phyloP scores from a whole-genome alignment of 2,888 invertebrate species.

The Drosophila stalkeri region DNA sequence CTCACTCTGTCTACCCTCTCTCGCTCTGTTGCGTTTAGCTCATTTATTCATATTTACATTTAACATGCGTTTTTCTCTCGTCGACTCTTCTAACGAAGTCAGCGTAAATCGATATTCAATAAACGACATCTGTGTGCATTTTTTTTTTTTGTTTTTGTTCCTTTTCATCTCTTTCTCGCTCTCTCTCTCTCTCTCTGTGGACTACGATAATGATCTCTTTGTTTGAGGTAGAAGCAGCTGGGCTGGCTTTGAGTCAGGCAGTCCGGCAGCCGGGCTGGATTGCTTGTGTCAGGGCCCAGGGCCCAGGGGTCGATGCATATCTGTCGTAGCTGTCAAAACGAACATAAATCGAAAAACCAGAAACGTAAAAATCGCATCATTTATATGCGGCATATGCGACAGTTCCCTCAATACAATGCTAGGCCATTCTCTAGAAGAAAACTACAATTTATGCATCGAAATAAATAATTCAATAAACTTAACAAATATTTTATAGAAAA shows the following conservation, averaged over 20 bases:
- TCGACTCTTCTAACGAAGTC: conserved; percentile 69
- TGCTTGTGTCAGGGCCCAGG: conserved; percentile 36
- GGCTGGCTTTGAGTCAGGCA: conserved; percentile 16
- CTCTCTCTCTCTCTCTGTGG: neutral
- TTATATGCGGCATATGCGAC: conserved; percentile 75
- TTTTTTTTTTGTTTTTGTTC: conserved; percentile 35
- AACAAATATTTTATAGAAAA: neutral
- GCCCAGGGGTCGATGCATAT: conserved; percentile 72
- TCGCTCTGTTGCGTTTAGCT: conserved; percentile 35
- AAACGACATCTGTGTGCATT: conserved; percentile 83
- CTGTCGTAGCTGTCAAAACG: conserved; percentile 77
- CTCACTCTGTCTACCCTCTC: neutral
- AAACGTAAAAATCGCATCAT: conserved; percentile 50
- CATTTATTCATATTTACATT: conserved; percentile 81
- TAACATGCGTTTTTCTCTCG: conserved; percentile 65
- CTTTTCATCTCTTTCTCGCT: neutral
- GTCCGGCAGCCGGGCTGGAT: conserved; percentile 20
- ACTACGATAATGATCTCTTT: conserved; percentile 75
- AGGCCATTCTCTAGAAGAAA: conserved; percentile 24
- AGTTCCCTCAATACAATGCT: conserved; percentile 36
- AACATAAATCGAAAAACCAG: conserved; percentile 43
- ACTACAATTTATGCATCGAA: neutral
- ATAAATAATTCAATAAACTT: neutral
- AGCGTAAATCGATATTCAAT: conserved; percentile 83
- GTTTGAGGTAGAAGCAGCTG: conserved; percentile 51